Conservation (phyloP, 1,140 invertebrate species). For the Halesus radiatus region DNA sequence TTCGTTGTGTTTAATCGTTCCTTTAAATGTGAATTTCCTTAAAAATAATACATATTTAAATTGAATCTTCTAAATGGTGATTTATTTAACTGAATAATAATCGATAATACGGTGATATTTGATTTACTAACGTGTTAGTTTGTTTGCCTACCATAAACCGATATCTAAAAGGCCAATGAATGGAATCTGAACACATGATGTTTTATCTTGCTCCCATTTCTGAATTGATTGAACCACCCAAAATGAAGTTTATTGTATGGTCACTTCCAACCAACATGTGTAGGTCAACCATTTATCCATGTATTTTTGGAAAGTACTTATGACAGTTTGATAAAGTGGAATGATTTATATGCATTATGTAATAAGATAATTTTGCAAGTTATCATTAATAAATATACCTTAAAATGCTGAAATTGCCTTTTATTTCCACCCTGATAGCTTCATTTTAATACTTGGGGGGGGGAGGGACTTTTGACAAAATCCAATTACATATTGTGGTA, state of each 20-base stretch:
- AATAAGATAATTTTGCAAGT: constrained; percentile 39
- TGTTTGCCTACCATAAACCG: not conserved
- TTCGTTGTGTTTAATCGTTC: too few species aligned
- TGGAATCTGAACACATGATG: constrained; percentile 1
- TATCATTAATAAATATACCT: constrained; percentile 49
- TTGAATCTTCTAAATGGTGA: not conserved
- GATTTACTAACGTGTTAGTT: not conserved
- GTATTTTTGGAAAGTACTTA: constrained; percentile 43
- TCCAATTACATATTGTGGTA: too few species aligned
- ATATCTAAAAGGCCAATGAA: constrained; percentile 4
- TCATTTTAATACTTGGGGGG: too few species aligned
- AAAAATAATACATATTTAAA: not conserved
- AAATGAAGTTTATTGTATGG: not conserved
- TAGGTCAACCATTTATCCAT: constrained; percentile 3
- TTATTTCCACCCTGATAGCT: not conserved
- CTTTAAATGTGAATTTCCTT: not conserved
- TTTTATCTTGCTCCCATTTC: not conserved
- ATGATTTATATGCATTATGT: constrained; percentile 24
- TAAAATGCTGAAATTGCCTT: constrained; percentile 40
- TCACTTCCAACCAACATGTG: not conserved
- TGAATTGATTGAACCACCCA: not conserved
- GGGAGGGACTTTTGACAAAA: too few species aligned
- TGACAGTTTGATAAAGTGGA: constrained; percentile 10
- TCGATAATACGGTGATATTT: not conserved
- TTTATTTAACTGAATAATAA: not conserved